Evolutionary conservation across 2,113 vertebrate genomes (phyloP), one percentile per base, ranked within the genome.

Genomic region (Neogale vison): DNA sequence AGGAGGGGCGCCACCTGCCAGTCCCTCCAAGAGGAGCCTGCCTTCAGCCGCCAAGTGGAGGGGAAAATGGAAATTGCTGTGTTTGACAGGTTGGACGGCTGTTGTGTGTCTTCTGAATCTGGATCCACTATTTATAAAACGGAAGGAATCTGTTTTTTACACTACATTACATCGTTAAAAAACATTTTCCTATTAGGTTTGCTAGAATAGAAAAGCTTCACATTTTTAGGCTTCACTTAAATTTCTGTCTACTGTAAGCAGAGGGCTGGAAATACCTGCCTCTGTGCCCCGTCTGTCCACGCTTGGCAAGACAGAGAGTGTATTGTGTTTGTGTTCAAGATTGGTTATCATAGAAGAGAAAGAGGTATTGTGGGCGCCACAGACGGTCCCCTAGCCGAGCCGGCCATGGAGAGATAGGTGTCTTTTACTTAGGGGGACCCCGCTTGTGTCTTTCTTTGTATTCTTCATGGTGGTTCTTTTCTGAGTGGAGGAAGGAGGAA

Each of bases 221-320:
- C 21, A 9, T 77, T 93, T 61, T 65, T n/a, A 65, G 57, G 74
- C 20, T 15, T 24, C n/a, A 34, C 29, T 50, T 94, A 71, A 39
- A 85, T 98, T 90, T 95, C 93, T 65, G 26, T 98, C 93, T 93
- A 13, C 92, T 87, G 36, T 24, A 77, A 96, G 90, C 76, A 94
- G 34, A 90, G 47, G 57, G 63, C 79, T 93, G 57, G 61, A 96
- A 85, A 87, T 57, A 47, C 55, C 74, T 95, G 87, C 81, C 72
- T 6, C 74, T 95, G 90, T 86, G 59, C 47, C 47, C 96, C 71
- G 74, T 79, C 92, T 93, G 79, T 81, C 52, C 15, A 4, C 1
- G 8, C 24, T 84, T 88, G 83, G 80, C 80, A n/a, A 52, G 36
- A 26, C 42, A 24, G 76, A 85, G 6, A 13, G 23, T 42, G 9